These are phyloP conservation scores for Hesperophylax magnus DNA, from an alignment of 1,140 invertebrate species.

Conservation along the genomic window DNA sequence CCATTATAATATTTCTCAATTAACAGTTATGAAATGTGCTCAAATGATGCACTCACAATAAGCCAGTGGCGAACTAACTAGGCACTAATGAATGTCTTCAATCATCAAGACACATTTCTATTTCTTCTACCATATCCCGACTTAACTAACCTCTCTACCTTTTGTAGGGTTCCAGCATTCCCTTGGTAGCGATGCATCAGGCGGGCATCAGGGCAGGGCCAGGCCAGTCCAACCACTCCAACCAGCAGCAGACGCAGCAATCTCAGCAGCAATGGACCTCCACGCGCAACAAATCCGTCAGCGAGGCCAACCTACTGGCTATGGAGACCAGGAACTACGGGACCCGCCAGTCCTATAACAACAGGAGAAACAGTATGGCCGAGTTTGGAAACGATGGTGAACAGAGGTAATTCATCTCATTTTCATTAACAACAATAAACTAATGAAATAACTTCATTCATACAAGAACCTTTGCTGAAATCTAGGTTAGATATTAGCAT, in stretches of 20 bases:
- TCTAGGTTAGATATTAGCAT: too few species aligned
- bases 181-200: slow-evolving; percentile 73
- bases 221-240: slow-evolving; percentile 56
- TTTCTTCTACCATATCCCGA: background rate
- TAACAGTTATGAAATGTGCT: too few species aligned
- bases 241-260: slow-evolving; percentile 35
- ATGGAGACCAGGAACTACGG: slow-evolving; percentile 67
- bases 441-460: too few species aligned
- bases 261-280: slow-evolving; percentile 69
- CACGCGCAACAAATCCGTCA: slow-evolving; percentile 75
- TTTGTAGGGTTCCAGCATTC: slow-evolving; percentile 63
- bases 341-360: slow-evolving; percentile 64
- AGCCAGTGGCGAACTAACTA: too few species aligned
- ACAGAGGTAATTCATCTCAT: slow-evolving; percentile 61
- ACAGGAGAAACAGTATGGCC: slow-evolving; percentile 76
- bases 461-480: too few species aligned
- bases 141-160: background rate
- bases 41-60: too few species aligned
- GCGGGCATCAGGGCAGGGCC: slow-evolving; percentile 70
- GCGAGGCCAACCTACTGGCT: slow-evolving; percentile 83
- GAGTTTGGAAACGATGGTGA: slow-evolving; percentile 74
- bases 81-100: too few species aligned
- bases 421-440: too few species aligned
- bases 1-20: too few species aligned
- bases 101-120: too few species aligned